Evolutionary conservation across 2,113 vertebrate genomes (phyloP).

Genomic region (Pseudorasbora parva): DNA sequence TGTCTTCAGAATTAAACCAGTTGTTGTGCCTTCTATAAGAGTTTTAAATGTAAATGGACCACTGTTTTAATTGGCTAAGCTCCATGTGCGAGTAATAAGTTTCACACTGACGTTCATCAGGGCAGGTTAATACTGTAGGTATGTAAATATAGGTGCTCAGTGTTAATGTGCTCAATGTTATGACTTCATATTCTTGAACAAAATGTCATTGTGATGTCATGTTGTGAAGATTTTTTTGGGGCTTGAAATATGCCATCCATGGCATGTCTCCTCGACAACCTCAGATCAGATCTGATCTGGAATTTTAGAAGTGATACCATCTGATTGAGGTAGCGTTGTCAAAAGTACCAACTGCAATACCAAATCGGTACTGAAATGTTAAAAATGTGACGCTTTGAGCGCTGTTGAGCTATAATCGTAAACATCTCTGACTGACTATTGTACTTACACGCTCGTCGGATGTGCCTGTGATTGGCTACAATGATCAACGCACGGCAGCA

Average conservation of each 20-base stretch:
- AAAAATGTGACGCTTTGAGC: too few relatives aligned
- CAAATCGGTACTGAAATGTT: too few relatives aligned
- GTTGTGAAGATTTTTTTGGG: neutral
- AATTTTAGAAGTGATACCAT: neutral
- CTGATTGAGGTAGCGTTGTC: neutral
- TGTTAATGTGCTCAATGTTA: neutral
- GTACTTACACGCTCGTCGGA: too few relatives aligned
- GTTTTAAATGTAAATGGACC: neutral
- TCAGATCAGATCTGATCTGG: neutral
- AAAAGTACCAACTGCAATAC: too few relatives aligned
- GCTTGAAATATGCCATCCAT: neutral
- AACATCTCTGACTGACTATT: too few relatives aligned
- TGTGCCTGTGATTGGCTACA: too few relatives aligned
- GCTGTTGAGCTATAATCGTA: too few relatives aligned
- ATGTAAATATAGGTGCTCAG: neutral
- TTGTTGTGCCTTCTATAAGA: neutral
- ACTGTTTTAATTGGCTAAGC: neutral
- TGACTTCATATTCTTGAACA: neutral
- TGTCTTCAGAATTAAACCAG: neutral
- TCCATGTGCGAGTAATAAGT: neutral
- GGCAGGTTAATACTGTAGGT: neutral
- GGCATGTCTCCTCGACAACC: neutral
- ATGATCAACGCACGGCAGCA: too few relatives aligned
- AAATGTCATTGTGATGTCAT: neutral
- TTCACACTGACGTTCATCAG: neutral